phyloP scores from a whole-genome alignment of 1,140 invertebrate genomes.

The Heliconius himera region DNA sequence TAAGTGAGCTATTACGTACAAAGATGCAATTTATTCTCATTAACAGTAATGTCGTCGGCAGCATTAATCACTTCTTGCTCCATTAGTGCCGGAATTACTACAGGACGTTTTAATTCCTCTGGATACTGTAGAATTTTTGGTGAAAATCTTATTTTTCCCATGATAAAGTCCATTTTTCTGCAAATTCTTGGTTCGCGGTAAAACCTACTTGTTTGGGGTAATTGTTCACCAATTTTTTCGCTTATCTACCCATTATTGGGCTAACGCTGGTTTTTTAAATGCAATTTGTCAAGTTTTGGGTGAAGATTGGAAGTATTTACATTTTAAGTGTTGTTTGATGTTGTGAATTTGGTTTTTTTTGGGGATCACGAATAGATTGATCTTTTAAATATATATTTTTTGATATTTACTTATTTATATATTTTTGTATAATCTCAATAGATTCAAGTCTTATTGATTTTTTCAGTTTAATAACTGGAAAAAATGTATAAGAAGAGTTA shows the following conservation, averaged over 20 bases:
- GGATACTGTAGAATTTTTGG: slow-evolving; percentile 26
- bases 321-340: background rate
- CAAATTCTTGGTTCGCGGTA: background rate
- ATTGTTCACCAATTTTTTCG: slow-evolving; percentile 29
- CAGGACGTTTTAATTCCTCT: slow-evolving; percentile 43
- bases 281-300: slow-evolving; percentile 31
- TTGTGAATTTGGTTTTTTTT: background rate
- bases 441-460: too few relatives aligned
- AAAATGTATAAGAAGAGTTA: too few relatives aligned
- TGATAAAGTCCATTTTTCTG: background rate
- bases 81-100: slow-evolving; percentile 65
- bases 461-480: too few relatives aligned
- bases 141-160: slow-evolving; percentile 17
- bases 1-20: slow-evolving; percentile 61
- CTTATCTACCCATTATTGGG: slow-evolving; percentile 20
- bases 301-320: slow-evolving; percentile 17
- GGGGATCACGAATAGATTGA: background rate
- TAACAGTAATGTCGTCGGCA: slow-evolving; percentile 63
- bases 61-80: slow-evolving; percentile 69
- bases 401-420: too few relatives aligned
- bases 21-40: slow-evolving; percentile 75
- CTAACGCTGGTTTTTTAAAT: slow-evolving; percentile 36
- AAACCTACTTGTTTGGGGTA: slow-evolving; percentile 19
- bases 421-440: too few relatives aligned
- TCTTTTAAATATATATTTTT: background rate